Base-by-base conservation (phyloP, 2,797 vertebrate species). In the Meda fulgida region DNA sequence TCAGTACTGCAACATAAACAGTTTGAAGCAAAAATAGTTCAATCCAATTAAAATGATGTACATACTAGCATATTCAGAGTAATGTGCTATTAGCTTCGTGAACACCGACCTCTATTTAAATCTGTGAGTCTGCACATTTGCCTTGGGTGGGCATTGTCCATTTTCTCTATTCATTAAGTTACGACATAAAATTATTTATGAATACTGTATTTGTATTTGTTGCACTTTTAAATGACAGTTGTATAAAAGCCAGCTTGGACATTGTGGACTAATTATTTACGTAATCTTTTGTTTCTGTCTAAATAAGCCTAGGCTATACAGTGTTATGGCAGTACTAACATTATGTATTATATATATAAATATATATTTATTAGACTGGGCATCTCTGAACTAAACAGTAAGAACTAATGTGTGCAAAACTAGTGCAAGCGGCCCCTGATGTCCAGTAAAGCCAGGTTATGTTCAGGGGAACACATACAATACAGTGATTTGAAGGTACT, bases 401-500 rank as follows among this genome's bases (percentile, higher is more conserved):
- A 7, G 11, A 76, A 7, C 48, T 8, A 55, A 53, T 75, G 9
- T 23, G 10, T 34, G 29, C 29, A 53, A 5, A 53, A 34, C 48
- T 38, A 34, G 14, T 55, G 31, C 53, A 58, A 38, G 31, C 14
- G 0, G 13, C 2, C 23, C 55, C 34, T 58, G 13, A 77, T 40
- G 73, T 36, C 36, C 38, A n/a, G 29, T 53, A 77, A 38, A 63
- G 26, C 4, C 29, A n/a, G 9, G 16, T 83, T 58, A 21, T 58
- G 6, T 40, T 26, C 19, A 18, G 16, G 13, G 34, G 38, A 65
- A 29, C 29, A 48, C 40, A 65, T 34, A 34, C 26, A 60, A 11
- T 26, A 43, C 65, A 46, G 36, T 65, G 70, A 53, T 65, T 66
- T 82, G 58, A 81, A 67, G 34, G 26, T 76, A 67, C 70, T 9